Base-by-base conservation (phyloP, 2,113 vertebrate species). In the Oryzias woworae region DNA sequence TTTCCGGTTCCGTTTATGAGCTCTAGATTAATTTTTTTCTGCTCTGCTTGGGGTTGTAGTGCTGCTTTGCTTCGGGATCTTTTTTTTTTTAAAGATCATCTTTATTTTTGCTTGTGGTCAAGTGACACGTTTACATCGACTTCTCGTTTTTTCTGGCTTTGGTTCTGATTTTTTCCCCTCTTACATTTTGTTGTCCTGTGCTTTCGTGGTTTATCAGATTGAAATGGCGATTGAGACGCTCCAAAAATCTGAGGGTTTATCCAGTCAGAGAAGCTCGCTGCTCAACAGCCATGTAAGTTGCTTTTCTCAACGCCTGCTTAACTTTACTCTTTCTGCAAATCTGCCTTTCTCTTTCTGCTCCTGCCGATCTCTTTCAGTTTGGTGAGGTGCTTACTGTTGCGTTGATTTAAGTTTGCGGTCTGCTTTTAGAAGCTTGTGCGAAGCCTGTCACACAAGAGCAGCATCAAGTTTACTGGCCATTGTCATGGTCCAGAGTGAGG, bases 161-260 rank as follows among this genome's bases (percentile, higher is more conserved):
- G 63, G 26, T 73, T 86, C 75, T 75, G 58, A 42, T 62, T 70
- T 82, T 45, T 3, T 20, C 53, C 65, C 65, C 48, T 80, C 82
- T 88, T 79, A 83, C 71, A 84, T 84, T 84, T 81, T 88, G 87
- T 93, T 86, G 88, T 91, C 87, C 84, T 89, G 84, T 91, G 91
- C 90, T 88, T 36, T 87, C 89, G 75, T 89, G 89, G 88, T 90
- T 93, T 93, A 92, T 93, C 95, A 99, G 96, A 96, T 99, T 96
- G 95, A 98, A 96, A 97, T 98, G 97, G 96, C 95, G 94, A 98
- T 98, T 94, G 96, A 98, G 94, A 98, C 96, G 77, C 96, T 99
- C 89, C 97, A 98, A 95, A 98, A 98, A 96, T 95, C 92, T 87
- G 96, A 98, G 94, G 97, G 96, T 91, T 94, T 98, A 89, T 95